Conservation (phyloP, 2,113 vertebrate species). For the Grantiella picta region DNA sequence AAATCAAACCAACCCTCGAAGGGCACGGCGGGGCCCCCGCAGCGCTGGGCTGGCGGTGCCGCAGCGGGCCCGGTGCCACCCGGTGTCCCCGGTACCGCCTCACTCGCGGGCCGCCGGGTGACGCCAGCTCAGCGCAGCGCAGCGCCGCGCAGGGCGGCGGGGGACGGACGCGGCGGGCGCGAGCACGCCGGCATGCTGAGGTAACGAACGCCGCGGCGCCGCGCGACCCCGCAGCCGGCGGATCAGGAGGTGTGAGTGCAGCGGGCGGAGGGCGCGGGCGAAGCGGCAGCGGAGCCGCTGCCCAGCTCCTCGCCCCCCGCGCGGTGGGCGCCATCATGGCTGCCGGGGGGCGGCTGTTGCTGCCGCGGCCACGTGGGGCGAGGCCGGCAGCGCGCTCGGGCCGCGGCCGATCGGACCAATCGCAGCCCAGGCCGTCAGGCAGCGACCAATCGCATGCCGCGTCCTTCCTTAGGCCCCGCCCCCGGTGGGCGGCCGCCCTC, state of each 20-base stretch:
- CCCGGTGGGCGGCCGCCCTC: accelerated
- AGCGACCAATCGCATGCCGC: not conserved
- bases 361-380: not conserved
- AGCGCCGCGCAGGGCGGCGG: no score
- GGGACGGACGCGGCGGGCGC: no score
- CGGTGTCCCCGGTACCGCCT: not conserved
- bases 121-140: not conserved
- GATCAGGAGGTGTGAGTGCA: no score
- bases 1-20: accelerated
- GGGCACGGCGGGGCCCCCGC: not conserved
- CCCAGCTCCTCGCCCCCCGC: no score
- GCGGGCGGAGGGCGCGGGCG: no score
- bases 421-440: accelerated
- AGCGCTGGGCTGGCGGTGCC: not conserved
- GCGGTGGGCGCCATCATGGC: not conserved
- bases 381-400: not conserved
- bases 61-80: not conserved
- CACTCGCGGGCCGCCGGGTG: not conserved
- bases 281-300: no score
- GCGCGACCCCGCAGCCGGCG: no score
- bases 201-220: no score
- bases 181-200: no score
- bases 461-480: not conserved
- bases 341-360: not conserved
- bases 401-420: not conserved